Evolutionary conservation across 2,888 invertebrate species (phyloP), one percentile per base, ranked within the genome.

Genomic region (Zygogramma bicolorata): DNA sequence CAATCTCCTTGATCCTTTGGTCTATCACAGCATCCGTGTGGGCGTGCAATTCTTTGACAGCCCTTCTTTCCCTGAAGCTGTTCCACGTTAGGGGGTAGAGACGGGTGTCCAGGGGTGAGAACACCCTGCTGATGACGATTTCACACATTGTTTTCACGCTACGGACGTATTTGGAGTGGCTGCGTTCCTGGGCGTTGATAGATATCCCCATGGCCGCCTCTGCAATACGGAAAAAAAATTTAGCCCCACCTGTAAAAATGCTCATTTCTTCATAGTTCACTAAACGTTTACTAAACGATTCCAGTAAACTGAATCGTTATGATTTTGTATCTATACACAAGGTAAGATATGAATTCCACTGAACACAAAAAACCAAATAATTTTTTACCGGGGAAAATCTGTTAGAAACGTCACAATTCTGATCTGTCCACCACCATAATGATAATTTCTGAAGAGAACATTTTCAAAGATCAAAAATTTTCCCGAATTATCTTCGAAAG

Each of bases 171-270:
- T 91, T 89, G 0, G 93, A 93, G 75, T 93, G 89, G 4, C 88
- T 88, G 81, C 93, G 88, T 6, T 88, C 87, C 85, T 95, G 95
- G 0, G 95, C 94, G 82, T 93, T 89, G 0, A 94, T 87, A 25
- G 90, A 89, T 6, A 91, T 90, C 0, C 95, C 96, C 96, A 96
- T 96, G 8, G 95, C 93, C 10, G 94, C 92, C 87, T 96, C 95
- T 94, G 88, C 65, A 88, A 84, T 0, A 20, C n/a, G 1, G 4
- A 42, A 34, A 15, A 6, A n/a, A 8, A 15, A 7, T 62, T n/a
- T 8, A 15, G 3, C 7, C 13, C n/a, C 22, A 29, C 40, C 6
- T 34, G 34, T 15, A 25, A 22, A n/a, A n/a, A n/a, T n/a, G n/a
- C n/a, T n/a, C n/a, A n/a, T 27, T n/a, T 6, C 15, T 2, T 18